Base-by-base conservation (phyloP, 2,113 vertebrate genomes). In the Microcebus jonahi region DNA sequence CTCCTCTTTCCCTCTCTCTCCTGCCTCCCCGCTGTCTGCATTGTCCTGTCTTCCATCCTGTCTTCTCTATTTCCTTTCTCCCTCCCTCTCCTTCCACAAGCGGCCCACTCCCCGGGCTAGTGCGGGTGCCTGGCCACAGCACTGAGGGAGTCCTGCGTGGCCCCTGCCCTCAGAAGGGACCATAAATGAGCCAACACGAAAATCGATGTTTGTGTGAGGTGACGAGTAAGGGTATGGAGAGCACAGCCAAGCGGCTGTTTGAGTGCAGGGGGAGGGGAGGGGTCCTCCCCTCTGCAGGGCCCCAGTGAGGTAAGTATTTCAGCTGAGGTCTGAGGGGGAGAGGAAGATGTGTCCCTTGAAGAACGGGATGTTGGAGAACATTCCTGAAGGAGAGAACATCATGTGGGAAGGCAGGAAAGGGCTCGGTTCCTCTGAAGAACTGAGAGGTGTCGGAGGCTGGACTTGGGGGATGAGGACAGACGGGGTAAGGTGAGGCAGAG, bases 101-200 rank as follows among this genome's bases (percentile, higher is more conserved):
- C 53, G 6, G 53, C 53, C 53, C 53, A 55, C 53, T 55, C 53
- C 53, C 5, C 1, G 17, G 53, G 17, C 53, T 55, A 5, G 17
- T 6, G 53, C 18, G 17, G 53, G 50, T 29, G 3, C 4, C 12
- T 18, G 59, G 9, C 50, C 17, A 0, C 17, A 13, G 5, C 5
- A 8, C 8, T n/a, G 71, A n/a, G 5, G 18, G 21, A 50, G 11
- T 5, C 8, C 8, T 0, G 1, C 39, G 6, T 0, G 15, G 34
- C 17, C 55, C 55, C 21, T 17, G 11, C 11, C 29, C 59, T 88
- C 57, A 5, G 21, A n/a, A 50, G 48, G 34, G 81, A 20, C n/a
- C 5, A 0, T 3, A 57, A 12, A 13, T 15, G 65, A n/a, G 42
- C 11, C 8, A 57, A 21, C 12, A 8, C 20, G 45, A 61, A 70